Conservation (phyloP, 92 coral and sea anemone genomes). For the Galaxea fascicularis region DNA sequence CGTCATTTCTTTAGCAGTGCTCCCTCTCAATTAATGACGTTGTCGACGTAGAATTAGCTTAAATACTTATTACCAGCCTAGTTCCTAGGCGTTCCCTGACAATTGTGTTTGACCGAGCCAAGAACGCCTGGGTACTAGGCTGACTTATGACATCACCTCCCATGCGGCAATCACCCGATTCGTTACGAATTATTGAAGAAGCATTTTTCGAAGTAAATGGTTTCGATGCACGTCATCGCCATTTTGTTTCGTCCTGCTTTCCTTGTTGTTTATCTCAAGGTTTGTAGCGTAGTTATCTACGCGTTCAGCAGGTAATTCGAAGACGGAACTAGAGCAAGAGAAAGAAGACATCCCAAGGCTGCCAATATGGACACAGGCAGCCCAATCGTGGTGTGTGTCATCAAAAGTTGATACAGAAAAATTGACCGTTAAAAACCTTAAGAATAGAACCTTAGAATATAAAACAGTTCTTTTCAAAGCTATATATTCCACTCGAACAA, state of each 20-base stretch:
- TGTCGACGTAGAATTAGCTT: too few species aligned
- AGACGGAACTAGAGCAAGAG: not conserved
- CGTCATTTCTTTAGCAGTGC: too few species aligned
- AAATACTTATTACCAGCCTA: not conserved
- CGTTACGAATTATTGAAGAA: not conserved
- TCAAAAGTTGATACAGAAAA: too few species aligned
- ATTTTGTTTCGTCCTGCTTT: not conserved
- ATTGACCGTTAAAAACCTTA: too few species aligned
- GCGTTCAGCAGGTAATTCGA: not conserved
- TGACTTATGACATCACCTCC: not conserved
- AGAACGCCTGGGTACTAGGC: too few species aligned
- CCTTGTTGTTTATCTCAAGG: not conserved
- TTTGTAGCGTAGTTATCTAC: not conserved
- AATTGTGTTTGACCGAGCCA: too few species aligned
- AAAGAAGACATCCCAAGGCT: not conserved
- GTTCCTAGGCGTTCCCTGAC: too few species aligned
- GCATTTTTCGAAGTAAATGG: not conserved
- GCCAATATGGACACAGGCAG: conserved; percentile 79
- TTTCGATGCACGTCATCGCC: conserved; percentile 22
- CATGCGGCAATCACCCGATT: not conserved
- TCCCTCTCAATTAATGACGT: too few species aligned
- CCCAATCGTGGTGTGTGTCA: too few species aligned
- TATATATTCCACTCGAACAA: too few species aligned
- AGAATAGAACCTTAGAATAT: too few species aligned
- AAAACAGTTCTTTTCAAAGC: too few species aligned